Conservation (phyloP, 2,797 vertebrate genomes). For the Galagoides demidoff region DNA sequence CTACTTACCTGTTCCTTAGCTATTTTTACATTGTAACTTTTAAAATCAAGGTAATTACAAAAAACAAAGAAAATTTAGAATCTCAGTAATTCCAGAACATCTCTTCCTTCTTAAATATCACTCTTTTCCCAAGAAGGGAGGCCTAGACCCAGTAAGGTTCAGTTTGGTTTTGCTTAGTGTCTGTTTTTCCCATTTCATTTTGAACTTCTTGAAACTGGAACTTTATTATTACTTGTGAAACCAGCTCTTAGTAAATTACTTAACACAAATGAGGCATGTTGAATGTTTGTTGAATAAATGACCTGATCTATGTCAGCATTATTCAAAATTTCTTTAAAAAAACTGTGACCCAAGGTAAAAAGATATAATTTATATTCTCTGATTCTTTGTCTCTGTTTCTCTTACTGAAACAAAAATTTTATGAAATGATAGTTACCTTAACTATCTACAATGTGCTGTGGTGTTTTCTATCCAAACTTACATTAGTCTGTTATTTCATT, state of each 20-base stretch:
- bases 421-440: conserved; percentile 2
- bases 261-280: background rate
- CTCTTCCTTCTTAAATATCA: background rate
- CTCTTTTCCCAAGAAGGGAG: background rate
- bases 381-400: background rate
- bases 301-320: background rate
- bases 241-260: background rate
- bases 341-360: background rate
- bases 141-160: background rate
- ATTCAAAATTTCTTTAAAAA: background rate
- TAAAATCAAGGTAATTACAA: conserved; percentile 34
- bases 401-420: conserved; percentile 20
- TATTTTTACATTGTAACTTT: background rate
- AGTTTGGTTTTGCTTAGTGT: conserved; percentile 32
- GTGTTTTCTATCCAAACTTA: background rate
- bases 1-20: background rate
- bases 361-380: background rate
- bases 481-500: conserved; percentile 26
- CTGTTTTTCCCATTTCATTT: conserved; percentile 12
- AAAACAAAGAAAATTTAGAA: background rate
- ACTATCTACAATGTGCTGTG: background rate
- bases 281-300: conserved; percentile 45
- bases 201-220: background rate
- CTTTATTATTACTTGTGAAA: conserved; percentile 23
- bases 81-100: background rate